A percentile compares a stretch with the other conserved stretches of the same genome.
These are phyloP conservation scores for Coregonus ussuriensis DNA, from an alignment of 2,797 vertebrate genomes.

Conservation along the genomic window DNA sequence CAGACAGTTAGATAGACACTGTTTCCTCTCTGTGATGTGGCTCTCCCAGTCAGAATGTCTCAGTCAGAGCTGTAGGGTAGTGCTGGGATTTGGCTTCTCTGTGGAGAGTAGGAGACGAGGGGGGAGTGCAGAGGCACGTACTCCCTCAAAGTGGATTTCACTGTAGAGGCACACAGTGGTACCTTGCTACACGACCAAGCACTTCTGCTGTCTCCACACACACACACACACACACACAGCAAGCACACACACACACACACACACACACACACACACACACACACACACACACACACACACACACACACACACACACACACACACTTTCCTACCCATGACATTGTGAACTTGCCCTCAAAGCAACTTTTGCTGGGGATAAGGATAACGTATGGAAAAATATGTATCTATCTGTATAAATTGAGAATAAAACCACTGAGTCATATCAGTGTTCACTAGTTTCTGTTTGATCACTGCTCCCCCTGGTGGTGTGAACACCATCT, in stretches of 20 bases:
- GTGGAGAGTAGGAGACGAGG: not conserved
- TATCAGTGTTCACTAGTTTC: not conserved
- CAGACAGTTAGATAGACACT: not conserved
- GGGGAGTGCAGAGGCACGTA: not conserved
- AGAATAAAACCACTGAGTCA: not conserved
- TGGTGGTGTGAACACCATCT: constrained; percentile 44
- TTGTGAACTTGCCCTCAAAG: not conserved
- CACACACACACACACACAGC: too few relatives aligned
- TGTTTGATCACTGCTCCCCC: constrained; percentile 59
- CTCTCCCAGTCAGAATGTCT: not conserved
- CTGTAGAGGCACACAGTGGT: constrained; percentile 7
- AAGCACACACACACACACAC: not conserved
- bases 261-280: too few relatives aligned
- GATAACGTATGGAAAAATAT: not conserved
- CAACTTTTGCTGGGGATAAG: not conserved
- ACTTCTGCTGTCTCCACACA: not conserved
- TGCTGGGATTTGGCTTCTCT: constrained; percentile 1
- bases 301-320: not conserved
- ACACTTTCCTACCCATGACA: not conserved
- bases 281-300: not conserved
- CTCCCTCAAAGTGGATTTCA: constrained; percentile 32
- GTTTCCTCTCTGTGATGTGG: not conserved
- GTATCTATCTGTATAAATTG: too few relatives aligned
- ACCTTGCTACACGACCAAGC: constrained; percentile 3
- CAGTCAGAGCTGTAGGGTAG: not conserved